Evolutionary conservation across 2,888 invertebrate species (phyloP).

Genomic region (Torymus texanus): DNA sequence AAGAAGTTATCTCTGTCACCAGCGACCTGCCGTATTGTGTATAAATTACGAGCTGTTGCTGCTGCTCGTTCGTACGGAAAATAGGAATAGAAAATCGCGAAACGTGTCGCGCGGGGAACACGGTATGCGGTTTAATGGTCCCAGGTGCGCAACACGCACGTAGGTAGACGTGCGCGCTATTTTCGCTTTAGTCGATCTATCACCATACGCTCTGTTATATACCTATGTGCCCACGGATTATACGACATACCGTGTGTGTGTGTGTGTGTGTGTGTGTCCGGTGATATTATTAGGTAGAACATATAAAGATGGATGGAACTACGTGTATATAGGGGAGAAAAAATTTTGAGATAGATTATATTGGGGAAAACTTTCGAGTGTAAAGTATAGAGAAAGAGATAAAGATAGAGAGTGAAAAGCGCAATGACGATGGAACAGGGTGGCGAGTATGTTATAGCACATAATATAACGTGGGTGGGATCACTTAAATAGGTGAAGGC

Average conservation of each 20-base stretch:
- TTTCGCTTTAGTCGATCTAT: slow-evolving; percentile 13
- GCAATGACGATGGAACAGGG: slow-evolving; percentile 1
- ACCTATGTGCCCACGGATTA: neutral
- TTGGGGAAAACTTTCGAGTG: too few species aligned
- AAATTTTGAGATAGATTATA: too few species aligned
- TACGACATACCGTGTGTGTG: neutral
- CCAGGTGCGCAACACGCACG: neutral
- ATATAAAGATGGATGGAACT: too few species aligned
- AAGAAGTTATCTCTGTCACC: slow-evolving; percentile 1
- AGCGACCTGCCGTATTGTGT: slow-evolving; percentile 23
- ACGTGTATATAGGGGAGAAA: too few species aligned
- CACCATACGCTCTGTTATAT: neutral
- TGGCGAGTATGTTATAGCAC: neutral
- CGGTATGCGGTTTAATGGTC: slow-evolving; percentile 22
- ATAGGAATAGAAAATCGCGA: slow-evolving; percentile 32
- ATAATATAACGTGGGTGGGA: slow-evolving; percentile 67
- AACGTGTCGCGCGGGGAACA: slow-evolving; percentile 1
- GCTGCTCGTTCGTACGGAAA: slow-evolving; percentile 38
- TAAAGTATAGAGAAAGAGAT: neutral
- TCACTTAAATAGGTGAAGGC: slow-evolving; percentile 71
- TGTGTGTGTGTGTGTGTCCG: neutral
- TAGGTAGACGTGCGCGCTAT: slow-evolving; percentile 5
- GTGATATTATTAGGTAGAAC: neutral
- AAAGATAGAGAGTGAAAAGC: slow-evolving; percentile 6
- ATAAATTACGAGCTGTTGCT: slow-evolving; percentile 5